Base-by-base conservation (phyloP, 2,797 vertebrate species). In the Chromis chromis region DNA sequence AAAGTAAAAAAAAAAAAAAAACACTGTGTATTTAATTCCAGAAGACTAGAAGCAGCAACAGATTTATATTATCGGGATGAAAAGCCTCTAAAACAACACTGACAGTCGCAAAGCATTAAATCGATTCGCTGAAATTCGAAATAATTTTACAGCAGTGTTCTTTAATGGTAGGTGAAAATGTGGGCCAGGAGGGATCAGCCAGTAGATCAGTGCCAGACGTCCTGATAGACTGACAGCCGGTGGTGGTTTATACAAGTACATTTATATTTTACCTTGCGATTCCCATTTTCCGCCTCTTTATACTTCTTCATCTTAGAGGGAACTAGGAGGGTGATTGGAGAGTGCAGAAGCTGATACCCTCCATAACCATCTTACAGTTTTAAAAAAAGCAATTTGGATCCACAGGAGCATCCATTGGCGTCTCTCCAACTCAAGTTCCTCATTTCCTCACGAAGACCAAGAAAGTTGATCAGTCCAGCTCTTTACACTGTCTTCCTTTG, bases 61-160 rank as follows among this genome's bases (percentile, higher is more conserved):
- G 46, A 61, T 70, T 69, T 56, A 40, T 24, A 64, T 70, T 31
- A 44, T 59, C 13, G 40, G 27, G 19, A 24, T 24, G n/a, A 58
- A 65, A 72, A 27, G 48, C 36, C 19, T 57, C 24, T 17, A 13
- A 58, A 72, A 48, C 46, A 71, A 55, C 36, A 28, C 28, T 62
- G 14, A 36, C 22, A 2, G 44, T 70, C 31, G 40, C 28, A 25
- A 12, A 24, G 40, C 64, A 27, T 22, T 53, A 13, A 62, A 42
- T 57, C 42, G 65, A 39, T 27, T 25, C 7, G 31, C 16, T 40
- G 19, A 42, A 19, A 55, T 28, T 46, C 10, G n/a, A 42, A 10
- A 59, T 55, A 21, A 48, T 48, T 72, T 55, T 55, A 25, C 24
- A 53, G 57, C 9, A 9, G 40, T 8, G 25, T 25, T 44, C 28